Evolutionary conservation across 2,888 invertebrate genomes (phyloP), one percentile per base, ranked within the genome.

Genomic region (Tortrix viridana): DNA sequence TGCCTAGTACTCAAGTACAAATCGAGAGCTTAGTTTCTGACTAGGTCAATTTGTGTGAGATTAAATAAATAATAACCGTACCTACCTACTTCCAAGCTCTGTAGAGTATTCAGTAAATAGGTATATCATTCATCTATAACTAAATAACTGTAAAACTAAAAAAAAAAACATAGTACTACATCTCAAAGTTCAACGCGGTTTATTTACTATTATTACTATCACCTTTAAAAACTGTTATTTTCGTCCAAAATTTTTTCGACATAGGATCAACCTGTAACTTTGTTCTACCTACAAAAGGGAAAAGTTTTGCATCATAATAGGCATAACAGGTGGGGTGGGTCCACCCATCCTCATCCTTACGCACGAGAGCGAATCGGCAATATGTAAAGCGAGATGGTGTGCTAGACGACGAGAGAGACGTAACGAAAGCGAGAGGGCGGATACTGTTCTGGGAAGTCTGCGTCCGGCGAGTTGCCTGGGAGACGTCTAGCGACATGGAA

Each of bases 401-500:
- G 41, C 41, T 5, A 41, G 41, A 41, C 1, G 32, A 3, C 32
- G 41, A 41, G 41, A 41, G 41, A 41, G 41, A 41, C 16, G 41
- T 16, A 71, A 68, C 61, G 76, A 67, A 75, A 73, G 41, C 67
- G 60, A 66, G 26, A 20, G 66, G 46, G 23, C 46, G 66, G 70
- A 74, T 68, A 74, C 72, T 74, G 75, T 79, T 76, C 78, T 75
- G 77, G 78, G 79, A 77, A 76, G 76, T 69, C 67, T 65, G 69
- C 72, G 72, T 76, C 74, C 78, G 73, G 71, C 60, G 79, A 90
- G 91, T 91, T 90, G 91, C 89, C 90, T 82, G 88, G 91, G 89
- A 87, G 90, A 90, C 81, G 75, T 88, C 85, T 73, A 67, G 74
- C 85, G 84, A 80, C 71, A 92, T 92, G 92, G 92, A 92, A 87